Conservation (phyloP, 2,113 vertebrate genomes). For the Arothron firmamentum region DNA sequence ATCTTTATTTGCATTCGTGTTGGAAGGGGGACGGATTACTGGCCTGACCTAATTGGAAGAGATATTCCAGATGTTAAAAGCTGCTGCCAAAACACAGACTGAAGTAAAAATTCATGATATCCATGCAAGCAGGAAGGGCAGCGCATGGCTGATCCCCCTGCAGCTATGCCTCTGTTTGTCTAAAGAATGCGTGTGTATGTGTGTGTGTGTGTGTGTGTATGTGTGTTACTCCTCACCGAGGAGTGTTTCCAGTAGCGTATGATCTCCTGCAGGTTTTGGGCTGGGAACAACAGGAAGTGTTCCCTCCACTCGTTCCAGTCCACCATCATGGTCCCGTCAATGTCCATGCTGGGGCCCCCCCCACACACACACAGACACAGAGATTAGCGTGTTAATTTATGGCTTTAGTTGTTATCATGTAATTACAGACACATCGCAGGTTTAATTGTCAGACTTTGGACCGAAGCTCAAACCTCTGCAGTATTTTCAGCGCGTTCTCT, state of each 20-base stretch:
- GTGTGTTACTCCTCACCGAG: constrained; percentile 69
- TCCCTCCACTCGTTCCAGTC: constrained; percentile 96
- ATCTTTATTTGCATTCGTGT: constrained; percentile 11
- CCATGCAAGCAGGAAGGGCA: background rate
- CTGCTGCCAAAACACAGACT: constrained; percentile 24
- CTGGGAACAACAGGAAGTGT: constrained; percentile 89
- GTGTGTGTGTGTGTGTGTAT: background rate
- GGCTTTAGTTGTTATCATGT: no score
- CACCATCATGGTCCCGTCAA: constrained; percentile 88
- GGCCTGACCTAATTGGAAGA: constrained; percentile 45
- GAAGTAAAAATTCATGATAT: constrained; percentile 47
- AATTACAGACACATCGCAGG: background rate
- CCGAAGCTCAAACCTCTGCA: constrained; percentile 78
- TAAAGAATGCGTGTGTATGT: background rate
- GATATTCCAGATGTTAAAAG: constrained; percentile 18
- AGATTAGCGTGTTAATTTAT: no score
- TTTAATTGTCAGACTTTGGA: background rate
- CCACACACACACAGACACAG: background rate
- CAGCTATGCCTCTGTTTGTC: background rate
- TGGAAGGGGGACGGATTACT: background rate
- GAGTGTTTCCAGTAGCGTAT: constrained; percentile 92
- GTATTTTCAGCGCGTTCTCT: constrained; percentile 81
- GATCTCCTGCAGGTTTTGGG: constrained; percentile 88
- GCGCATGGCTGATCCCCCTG: constrained; percentile 10
- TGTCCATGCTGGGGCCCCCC: constrained; percentile 83